These are phyloP conservation scores for Agelastica alni DNA, from an alignment of 2,888 invertebrate genomes.

Conservation along the genomic window DNA sequence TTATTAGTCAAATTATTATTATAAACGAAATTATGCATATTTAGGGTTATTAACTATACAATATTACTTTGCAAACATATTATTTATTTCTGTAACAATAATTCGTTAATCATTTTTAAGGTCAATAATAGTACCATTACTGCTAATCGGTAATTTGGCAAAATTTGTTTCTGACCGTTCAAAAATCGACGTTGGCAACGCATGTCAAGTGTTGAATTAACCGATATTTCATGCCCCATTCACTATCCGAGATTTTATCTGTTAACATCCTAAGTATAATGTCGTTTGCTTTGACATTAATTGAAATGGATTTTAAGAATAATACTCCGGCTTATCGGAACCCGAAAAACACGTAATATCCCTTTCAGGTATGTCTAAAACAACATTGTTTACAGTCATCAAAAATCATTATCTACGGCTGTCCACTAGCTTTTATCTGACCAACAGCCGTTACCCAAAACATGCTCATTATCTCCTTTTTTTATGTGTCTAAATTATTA, in stretches of 20 bases:
- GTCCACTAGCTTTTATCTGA: slow-evolving; percentile 18
- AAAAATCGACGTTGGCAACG: too few relatives aligned
- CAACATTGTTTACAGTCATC: slow-evolving; percentile 29
- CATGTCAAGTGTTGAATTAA: too few relatives aligned
- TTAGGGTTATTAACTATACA: too few relatives aligned
- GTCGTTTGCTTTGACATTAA: slow-evolving; percentile 18
- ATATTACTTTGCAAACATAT: too few relatives aligned
- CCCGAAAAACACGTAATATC: slow-evolving; percentile 15
- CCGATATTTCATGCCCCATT: not conserved
- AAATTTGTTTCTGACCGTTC: too few relatives aligned
- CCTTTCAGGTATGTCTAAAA: slow-evolving; percentile 10
- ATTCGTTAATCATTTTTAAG: too few relatives aligned
- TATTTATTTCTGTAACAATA: too few relatives aligned
- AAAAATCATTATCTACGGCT: slow-evolving; percentile 25
- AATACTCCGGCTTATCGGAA: slow-evolving; percentile 6
- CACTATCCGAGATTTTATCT: slow-evolving; percentile 8
- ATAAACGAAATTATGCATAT: too few relatives aligned
- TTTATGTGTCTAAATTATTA: slow-evolving; percentile 26
- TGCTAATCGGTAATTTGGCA: too few relatives aligned
- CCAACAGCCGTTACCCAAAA: slow-evolving; percentile 20
- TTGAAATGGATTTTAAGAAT: slow-evolving; percentile 18
- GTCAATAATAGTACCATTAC: too few relatives aligned
- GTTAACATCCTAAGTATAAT: slow-evolving; percentile 13
- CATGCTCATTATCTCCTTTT: slow-evolving; percentile 24
- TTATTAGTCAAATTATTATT: too few relatives aligned